Evolutionary conservation across 2,888 invertebrate species (phyloP).

Genomic region (Mythimna ferrago): DNA sequence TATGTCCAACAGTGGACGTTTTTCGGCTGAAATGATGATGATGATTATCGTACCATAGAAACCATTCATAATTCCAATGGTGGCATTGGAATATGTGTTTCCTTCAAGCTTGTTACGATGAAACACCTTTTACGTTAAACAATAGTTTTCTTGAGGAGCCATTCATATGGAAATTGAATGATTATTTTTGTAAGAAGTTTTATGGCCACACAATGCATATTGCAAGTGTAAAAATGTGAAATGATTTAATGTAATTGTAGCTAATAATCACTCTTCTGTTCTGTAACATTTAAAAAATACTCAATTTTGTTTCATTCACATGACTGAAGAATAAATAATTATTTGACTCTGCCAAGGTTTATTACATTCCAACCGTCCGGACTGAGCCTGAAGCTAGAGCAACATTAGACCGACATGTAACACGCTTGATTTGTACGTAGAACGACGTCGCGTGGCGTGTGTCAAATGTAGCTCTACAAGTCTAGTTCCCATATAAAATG

Average conservation of each 20-base stretch:
- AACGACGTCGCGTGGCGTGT: too few species aligned
- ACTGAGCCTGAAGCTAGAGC: too few species aligned
- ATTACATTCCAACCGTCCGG: background rate
- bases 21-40: too few species aligned
- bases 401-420: too few species aligned
- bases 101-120: constrained; percentile 7
- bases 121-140: constrained; percentile 25
- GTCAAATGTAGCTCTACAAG: too few species aligned
- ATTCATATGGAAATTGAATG: constrained; percentile 53
- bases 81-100: constrained; percentile 18
- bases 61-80: background rate
- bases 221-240: background rate
- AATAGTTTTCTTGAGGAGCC: constrained; percentile 26
- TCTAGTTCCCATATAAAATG: too few species aligned
- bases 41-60: background rate
- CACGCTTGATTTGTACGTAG: too few species aligned
- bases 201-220: constrained; percentile 15
- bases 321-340: background rate
- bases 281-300: background rate
- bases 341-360: background rate
- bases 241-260: constrained; percentile 3
- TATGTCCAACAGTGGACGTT: too few species aligned
- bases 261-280: background rate
- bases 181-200: constrained; percentile 33
- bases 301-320: background rate